Evolutionary conservation across 1,140 invertebrate genomes (phyloP), one percentile per base, ranked within the genome.

Genomic region (Neoseiulus cucumeris): DNA sequence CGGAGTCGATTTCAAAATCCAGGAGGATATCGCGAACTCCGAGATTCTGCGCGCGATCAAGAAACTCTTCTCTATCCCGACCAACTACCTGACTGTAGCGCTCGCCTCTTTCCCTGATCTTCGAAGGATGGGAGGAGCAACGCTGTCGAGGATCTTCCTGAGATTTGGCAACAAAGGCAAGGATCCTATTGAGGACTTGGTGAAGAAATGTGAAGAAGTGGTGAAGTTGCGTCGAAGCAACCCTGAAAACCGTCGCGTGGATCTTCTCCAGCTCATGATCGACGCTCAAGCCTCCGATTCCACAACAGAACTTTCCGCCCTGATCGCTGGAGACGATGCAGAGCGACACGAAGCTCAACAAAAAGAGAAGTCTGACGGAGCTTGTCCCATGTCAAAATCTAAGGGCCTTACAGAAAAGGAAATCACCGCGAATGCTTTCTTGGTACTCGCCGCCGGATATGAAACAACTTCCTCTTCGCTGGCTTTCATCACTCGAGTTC

Each of bases 1-100:
- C 28, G 78, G 78, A 1, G 72, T 80, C 64, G 72, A 76, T 25
- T 70, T 74, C 0, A 70, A 77, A 30, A 70, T 80, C 74, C 64
- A 79, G 73, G 33, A 77, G 71, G 68, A 74, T 77, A 47, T 47
- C 28, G 45, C 45, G 5, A 14, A 47, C 4, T 47, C 18, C 45
- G 14, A 14, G 7, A 20, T 47, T 14, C 28, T 47, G 4, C 18
- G 7, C 18, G 18, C 18, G 4, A 22, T 47, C 18, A 47, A 47
- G 14, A 14, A 4, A 5, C 7, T 47, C 4, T 47, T 47, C 45
- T 5, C 4, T 14, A 5, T 14, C 5, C 28, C 28, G 45, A 22
- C 14, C 4, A 47, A 20, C 7, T 22, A 28, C 14, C 45, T 20
- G 4, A 22, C 45, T 47, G 28, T 47, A 47, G 45, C 18, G 45